Evolutionary conservation across 2,797 vertebrate species (phyloP).

Genomic region (Urosaurus nigricauda): DNA sequence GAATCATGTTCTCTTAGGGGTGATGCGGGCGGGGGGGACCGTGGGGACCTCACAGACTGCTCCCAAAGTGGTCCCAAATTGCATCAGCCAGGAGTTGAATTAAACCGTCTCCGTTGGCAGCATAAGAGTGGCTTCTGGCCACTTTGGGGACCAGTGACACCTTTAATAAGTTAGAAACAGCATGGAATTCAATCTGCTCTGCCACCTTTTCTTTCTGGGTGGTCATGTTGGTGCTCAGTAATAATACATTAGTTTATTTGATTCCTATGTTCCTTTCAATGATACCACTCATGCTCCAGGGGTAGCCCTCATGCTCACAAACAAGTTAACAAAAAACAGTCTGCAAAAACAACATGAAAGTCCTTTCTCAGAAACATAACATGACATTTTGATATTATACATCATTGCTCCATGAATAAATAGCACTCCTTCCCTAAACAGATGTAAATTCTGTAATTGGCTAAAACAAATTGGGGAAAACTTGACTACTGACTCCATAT

Average conservation of each 20-base stretch:
- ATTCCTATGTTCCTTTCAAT: not conserved
- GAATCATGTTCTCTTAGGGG: not conserved
- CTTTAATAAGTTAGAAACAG: not conserved
- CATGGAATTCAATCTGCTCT: not conserved
- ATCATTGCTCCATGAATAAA: not conserved
- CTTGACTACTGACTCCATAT: not conserved
- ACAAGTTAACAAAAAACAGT: not conserved
- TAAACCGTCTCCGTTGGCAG: no score
- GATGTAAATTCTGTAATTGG: not conserved
- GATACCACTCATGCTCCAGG: not conserved
- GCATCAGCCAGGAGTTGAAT: no score
- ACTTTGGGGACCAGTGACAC: no score
- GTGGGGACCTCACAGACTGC: no score
- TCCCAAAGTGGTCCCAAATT: no score
- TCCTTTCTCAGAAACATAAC: not conserved
- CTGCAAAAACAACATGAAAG: not conserved
- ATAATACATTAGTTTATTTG: not conserved
- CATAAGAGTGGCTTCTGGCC: no score
- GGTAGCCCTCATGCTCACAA: not conserved
- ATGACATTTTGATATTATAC: not conserved
- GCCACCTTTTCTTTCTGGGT: not conserved
- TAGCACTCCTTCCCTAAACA: not conserved
- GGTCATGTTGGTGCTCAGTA: not conserved
- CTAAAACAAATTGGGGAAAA: not conserved
- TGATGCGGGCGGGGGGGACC: no score